A percentile compares a stretch with the other conserved stretches of the same genome.
These are phyloP conservation scores for Heliconius hermathena DNA, from an alignment of 1,140 invertebrate genomes.

Conservation along the genomic window DNA sequence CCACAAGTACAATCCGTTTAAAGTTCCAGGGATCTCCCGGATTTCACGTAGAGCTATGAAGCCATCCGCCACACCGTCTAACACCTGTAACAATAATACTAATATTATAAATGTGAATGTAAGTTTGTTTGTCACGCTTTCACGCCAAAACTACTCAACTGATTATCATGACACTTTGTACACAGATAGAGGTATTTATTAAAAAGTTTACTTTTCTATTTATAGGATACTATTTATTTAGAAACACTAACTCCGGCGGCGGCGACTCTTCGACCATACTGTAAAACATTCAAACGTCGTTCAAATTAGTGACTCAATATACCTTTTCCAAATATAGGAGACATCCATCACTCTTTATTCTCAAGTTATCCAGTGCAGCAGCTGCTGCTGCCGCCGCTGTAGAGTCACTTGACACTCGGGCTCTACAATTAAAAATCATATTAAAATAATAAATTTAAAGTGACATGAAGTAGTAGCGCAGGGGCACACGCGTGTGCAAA, in stretches of 20 bases:
- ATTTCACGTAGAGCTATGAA: conserved; percentile 93
- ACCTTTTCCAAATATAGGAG: conserved; percentile 95
- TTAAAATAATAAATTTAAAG: not conserved
- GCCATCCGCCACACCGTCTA: conserved; percentile 95
- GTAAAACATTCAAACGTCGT: not conserved
- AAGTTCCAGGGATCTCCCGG: conserved; percentile 95
- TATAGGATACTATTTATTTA: too few relatives aligned
- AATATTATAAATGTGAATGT: too few relatives aligned
- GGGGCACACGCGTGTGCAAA: too few relatives aligned
- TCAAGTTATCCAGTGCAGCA: conserved; percentile 96
- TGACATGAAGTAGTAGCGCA: too few relatives aligned
- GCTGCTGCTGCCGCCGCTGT: conserved; percentile 85
- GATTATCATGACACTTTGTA: too few relatives aligned
- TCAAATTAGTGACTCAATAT: not conserved
- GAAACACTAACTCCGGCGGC: too few relatives aligned
- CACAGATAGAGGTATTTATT: too few relatives aligned
- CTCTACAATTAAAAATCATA: conserved; percentile 42
- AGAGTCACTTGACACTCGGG: conserved; percentile 67
- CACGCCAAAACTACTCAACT: too few relatives aligned
- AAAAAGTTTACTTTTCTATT: too few relatives aligned
- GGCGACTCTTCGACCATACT: too few relatives aligned
- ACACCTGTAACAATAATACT: conserved; percentile 76
- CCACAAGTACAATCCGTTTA: conserved; percentile 97
- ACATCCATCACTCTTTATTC: conserved; percentile 98
- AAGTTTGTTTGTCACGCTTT: too few relatives aligned